Evolutionary conservation across 2,113 vertebrate genomes (phyloP).

Genomic region (Sterrhoptilus dennistouni): DNA sequence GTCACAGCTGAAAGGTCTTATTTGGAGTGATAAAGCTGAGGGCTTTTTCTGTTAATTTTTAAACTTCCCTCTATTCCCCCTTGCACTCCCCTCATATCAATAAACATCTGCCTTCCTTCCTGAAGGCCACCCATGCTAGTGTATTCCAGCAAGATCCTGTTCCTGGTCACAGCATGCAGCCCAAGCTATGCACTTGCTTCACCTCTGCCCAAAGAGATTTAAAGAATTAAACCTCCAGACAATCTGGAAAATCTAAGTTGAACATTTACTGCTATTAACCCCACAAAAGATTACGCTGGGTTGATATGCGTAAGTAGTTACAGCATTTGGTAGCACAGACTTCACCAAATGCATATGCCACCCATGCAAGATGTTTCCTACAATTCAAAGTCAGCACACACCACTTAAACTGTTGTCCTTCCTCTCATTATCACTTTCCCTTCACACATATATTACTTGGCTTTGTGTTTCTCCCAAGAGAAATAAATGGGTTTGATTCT

Average conservation of each 20-base stretch:
- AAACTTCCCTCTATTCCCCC: background rate
- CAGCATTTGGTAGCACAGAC: background rate
- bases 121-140: conserved; percentile 40
- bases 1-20: conserved; percentile 6
- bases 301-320: conserved; percentile 11
- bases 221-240: conserved; percentile 53
- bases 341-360: background rate
- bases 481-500: background rate
- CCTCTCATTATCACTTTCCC: background rate
- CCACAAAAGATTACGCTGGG: conserved; percentile 59
- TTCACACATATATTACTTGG: background rate
- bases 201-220: conserved; percentile 16
- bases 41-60: conserved; percentile 62
- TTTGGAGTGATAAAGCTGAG: conserved; percentile 4
- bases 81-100: background rate
- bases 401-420: background rate
- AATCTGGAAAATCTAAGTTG: conserved; percentile 70
- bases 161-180: conserved; percentile 30
- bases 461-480: background rate
- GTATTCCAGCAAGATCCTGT: conserved; percentile 64
- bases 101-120: conserved; percentile 19
- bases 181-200: conserved; percentile 3
- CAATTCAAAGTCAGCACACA: background rate
- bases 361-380: background rate
- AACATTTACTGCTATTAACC: conserved; percentile 72